A percentile compares a stretch with the other conserved stretches of the same genome.
Evolutionary conservation across 2,888 invertebrate species (phyloP).

Genomic region (Teinopalpus imperialis): DNA sequence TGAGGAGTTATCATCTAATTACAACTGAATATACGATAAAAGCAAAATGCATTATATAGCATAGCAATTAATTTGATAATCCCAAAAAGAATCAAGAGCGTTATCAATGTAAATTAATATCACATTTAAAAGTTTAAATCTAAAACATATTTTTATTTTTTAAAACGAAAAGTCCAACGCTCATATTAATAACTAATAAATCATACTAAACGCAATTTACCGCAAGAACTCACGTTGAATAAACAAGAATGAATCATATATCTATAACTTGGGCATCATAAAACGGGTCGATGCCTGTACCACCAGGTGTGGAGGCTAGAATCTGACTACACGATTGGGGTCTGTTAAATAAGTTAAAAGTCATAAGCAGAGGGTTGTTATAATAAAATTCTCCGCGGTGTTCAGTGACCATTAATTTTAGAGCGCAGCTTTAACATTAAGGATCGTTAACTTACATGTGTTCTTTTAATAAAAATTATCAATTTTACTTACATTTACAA

Average conservation of each 20-base stretch:
- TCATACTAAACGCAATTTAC: background rate
- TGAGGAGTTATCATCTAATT: too few species aligned
- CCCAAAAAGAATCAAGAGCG: too few species aligned
- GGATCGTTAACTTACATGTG: background rate
- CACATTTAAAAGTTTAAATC: too few species aligned
- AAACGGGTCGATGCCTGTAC: slow-evolving; percentile 41
- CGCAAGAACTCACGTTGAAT: background rate
- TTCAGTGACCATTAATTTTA: slow-evolving; percentile 19
- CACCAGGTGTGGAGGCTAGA: slow-evolving; percentile 54
- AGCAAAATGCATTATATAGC: too few species aligned
- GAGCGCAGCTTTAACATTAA: slow-evolving; percentile 14
- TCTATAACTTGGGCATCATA: slow-evolving; percentile 37
- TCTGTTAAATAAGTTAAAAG: slow-evolving; percentile 23
- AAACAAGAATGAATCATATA: background rate
- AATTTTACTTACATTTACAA: too few species aligned
- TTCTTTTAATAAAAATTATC: slow-evolving; percentile 28
- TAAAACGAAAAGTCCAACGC: too few species aligned
- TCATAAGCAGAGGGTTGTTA: slow-evolving; percentile 19
- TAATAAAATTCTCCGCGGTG: slow-evolving; percentile 21
- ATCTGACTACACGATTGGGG: slow-evolving; percentile 23
- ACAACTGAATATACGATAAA: too few species aligned
- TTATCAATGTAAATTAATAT: too few species aligned
- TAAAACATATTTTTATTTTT: too few species aligned
- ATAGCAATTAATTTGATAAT: too few species aligned
- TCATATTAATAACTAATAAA: too few species aligned